Evolutionary conservation across 2,888 invertebrate species (phyloP).

Genomic region (Hermodice carunculata): DNA sequence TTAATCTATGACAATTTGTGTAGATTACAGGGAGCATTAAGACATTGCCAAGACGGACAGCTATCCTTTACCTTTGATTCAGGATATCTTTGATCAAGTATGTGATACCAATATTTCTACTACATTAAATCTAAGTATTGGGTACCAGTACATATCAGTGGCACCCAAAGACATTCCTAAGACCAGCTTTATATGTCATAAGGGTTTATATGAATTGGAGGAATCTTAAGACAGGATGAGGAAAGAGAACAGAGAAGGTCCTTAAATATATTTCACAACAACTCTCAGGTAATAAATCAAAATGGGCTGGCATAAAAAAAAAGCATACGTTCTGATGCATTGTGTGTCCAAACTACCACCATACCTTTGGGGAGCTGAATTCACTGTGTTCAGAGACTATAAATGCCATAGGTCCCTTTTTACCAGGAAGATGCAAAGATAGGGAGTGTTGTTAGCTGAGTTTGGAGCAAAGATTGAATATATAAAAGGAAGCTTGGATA

Average conservation of each 20-base stretch:
- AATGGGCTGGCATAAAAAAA: constrained; percentile 14
- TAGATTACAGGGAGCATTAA: too few relatives aligned
- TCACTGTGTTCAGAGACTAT: constrained; percentile 11
- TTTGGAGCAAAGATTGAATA: constrained; percentile 5
- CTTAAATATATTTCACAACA: constrained; percentile 2
- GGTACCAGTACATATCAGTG: too few relatives aligned
- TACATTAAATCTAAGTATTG: too few relatives aligned
- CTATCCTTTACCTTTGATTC: too few relatives aligned
- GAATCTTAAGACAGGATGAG: background rate
- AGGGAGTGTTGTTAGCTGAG: constrained; percentile 17
- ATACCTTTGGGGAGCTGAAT: constrained; percentile 8
- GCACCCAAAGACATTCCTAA: too few relatives aligned
- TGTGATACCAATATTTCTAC: too few relatives aligned
- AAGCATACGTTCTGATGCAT: constrained; percentile 4
- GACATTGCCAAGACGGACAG: too few relatives aligned
- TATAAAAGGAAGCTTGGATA: background rate
- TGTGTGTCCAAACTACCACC: background rate
- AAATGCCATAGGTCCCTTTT: constrained; percentile 7
- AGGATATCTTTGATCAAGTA: too few relatives aligned
- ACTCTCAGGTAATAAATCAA: background rate
- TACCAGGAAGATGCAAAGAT: constrained; percentile 18
- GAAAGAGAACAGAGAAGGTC: background rate
- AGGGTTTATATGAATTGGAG: constrained; percentile 9
- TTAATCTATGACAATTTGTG: too few relatives aligned
- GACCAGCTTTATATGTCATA: too few relatives aligned